Conservation (phyloP, 2,888 invertebrate genomes). For the Archaeoteleia sp. region DNA sequence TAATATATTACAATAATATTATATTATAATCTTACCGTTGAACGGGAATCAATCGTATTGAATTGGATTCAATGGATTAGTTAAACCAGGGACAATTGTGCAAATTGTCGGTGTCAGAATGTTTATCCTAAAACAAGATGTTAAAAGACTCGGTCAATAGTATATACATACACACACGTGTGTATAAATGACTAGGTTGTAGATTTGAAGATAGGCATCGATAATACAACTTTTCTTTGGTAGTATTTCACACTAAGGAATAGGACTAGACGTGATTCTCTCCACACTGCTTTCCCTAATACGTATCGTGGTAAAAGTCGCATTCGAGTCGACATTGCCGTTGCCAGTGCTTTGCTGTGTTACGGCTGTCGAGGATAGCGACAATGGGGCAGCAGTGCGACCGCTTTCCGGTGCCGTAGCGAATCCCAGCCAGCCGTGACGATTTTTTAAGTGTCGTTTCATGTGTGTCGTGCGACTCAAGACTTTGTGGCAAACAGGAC, state of each 20-base stretch:
- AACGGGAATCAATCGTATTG: no score
- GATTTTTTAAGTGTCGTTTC: constrained; percentile 74
- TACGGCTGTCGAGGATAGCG: constrained; percentile 45
- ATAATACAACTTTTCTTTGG: constrained; percentile 45
- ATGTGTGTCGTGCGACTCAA: constrained; percentile 75
- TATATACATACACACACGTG: constrained; percentile 56
- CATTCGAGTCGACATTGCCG: constrained; percentile 58
- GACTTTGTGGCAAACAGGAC: constrained; percentile 75
- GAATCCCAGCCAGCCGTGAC: constrained; percentile 72
- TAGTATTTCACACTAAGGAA: constrained; percentile 70
- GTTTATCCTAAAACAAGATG: no score
- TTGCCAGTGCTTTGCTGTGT: constrained; percentile 46
- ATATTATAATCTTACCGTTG: no score
- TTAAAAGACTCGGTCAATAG: constrained; percentile 28
- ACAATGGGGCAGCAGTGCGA: constrained; percentile 55
- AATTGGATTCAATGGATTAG: no score
- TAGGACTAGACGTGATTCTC: constrained; percentile 74
- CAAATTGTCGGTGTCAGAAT: no score
- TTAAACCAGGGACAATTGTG: no score
- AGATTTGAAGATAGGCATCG: constrained; percentile 62
- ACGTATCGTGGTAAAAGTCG: constrained; percentile 72
- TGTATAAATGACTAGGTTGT: constrained; percentile 73
- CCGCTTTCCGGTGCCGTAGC: constrained; percentile 56
- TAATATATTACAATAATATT: no score
- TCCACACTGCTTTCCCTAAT: constrained; percentile 74